These are phyloP conservation scores for Bostrychus sinensis DNA, from an alignment of 2,113 vertebrate species.

Conservation along the genomic window DNA sequence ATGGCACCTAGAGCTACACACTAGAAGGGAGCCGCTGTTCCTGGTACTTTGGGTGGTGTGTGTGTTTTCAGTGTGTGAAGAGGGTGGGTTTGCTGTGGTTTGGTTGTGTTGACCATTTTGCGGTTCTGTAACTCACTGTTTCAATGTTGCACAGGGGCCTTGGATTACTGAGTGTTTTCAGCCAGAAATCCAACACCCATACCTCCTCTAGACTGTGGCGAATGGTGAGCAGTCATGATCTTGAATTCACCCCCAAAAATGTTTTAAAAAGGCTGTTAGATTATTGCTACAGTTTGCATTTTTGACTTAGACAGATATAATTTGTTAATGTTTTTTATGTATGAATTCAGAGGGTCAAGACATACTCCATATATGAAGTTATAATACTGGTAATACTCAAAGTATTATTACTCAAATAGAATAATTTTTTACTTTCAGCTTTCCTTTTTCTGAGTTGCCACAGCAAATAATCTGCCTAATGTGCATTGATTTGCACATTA, in stretches of 20 bases:
- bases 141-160: slow-evolving; percentile 56
- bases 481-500: no score
- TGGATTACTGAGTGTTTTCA: slow-evolving; percentile 59
- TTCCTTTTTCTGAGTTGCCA: no score
- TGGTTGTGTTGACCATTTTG: slow-evolving; percentile 65
- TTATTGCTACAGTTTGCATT: no score
- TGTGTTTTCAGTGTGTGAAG: slow-evolving; percentile 18
- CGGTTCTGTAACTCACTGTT: slow-evolving; percentile 64
- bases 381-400: no score
- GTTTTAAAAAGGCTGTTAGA: no score
- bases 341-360: no score
- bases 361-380: no score
- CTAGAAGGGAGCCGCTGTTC: slow-evolving; percentile 27
- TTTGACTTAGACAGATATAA: no score
- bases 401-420: no score
- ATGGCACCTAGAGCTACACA: slow-evolving; percentile 30
- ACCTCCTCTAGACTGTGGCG: slow-evolving; percentile 21
- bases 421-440: no score
- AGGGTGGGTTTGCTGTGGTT: slow-evolving; percentile 65
- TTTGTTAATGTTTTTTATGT: no score
- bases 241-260: slow-evolving; percentile 31
- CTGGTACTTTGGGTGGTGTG: slow-evolving; percentile 18
- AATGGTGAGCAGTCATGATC: slow-evolving; percentile 46
- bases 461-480: no score
- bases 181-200: slow-evolving; percentile 53